These are phyloP conservation scores for Grantiella picta DNA, from an alignment of 2,113 vertebrate species.

Conservation along the genomic window DNA sequence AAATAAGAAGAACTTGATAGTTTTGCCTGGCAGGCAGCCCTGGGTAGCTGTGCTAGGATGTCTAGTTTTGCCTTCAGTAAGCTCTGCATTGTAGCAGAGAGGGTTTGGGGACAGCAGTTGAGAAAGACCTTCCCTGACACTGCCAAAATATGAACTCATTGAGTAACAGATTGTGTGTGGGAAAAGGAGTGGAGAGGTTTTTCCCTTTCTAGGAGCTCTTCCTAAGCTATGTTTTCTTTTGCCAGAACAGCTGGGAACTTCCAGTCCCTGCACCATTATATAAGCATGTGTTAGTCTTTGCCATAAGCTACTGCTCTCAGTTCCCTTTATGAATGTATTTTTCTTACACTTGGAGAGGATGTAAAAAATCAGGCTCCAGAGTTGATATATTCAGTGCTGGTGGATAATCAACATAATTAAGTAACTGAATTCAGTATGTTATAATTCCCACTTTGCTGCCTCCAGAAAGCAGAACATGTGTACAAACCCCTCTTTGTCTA, in stretches of 20 bases:
- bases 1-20: background rate
- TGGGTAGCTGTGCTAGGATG: background rate
- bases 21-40: background rate
- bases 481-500: background rate
- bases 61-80: background rate
- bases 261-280: background rate
- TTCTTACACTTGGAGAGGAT: background rate
- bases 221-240: slow-evolving; percentile 9
- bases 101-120: background rate
- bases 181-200: slow-evolving; percentile 11
- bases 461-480: background rate
- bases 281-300: slow-evolving; percentile 23
- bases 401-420: background rate
- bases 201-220: slow-evolving; percentile 23
- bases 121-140: background rate
- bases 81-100: background rate
- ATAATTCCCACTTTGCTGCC: background rate
- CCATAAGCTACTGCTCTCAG: background rate
- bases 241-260: slow-evolving; percentile 35
- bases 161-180: slow-evolving; percentile 31
- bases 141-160: background rate
- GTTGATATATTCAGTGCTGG: background rate
- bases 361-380: background rate
- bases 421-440: slow-evolving; percentile 1
- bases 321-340: background rate